These are phyloP conservation scores for Poecile montanus DNA, from an alignment of 2,797 vertebrate genomes.

Conservation along the genomic window DNA sequence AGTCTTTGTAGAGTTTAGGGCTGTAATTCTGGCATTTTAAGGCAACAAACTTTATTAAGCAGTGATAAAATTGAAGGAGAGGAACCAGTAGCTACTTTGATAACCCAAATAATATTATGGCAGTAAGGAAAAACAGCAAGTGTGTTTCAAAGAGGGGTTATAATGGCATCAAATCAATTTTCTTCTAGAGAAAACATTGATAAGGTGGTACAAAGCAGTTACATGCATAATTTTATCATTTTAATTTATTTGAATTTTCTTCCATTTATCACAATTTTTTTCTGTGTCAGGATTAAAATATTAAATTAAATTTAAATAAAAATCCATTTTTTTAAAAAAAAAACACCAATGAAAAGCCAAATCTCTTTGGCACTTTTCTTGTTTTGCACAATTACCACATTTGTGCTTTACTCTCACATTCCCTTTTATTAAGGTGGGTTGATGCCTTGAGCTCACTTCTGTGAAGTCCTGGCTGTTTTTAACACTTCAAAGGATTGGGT, in stretches of 20 bases:
- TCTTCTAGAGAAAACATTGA: neutral
- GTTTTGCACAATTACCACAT: neutral
- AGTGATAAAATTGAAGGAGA: neutral
- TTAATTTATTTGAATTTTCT: neutral
- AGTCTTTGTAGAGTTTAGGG: neutral
- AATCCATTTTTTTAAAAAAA: no score
- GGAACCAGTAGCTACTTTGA: neutral
- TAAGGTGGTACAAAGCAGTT: neutral
- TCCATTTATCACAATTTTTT: neutral
- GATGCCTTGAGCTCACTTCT: neutral
- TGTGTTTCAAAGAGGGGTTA: neutral
- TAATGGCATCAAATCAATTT: neutral
- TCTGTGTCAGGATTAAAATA: neutral
- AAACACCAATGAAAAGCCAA: neutral
- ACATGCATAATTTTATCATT: neutral
- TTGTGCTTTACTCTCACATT: neutral
- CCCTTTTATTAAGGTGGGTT: neutral
- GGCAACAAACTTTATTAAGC: neutral
- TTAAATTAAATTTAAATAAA: neutral
- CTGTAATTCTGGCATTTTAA: neutral
- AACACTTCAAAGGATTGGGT: conserved; percentile 25
- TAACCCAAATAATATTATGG: neutral
- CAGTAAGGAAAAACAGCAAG: neutral
- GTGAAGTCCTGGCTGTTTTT: neutral
- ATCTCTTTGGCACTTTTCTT: neutral